Evolutionary conservation across 2,888 invertebrate species (phyloP).

Genomic region (Agriopis leucophaearia): DNA sequence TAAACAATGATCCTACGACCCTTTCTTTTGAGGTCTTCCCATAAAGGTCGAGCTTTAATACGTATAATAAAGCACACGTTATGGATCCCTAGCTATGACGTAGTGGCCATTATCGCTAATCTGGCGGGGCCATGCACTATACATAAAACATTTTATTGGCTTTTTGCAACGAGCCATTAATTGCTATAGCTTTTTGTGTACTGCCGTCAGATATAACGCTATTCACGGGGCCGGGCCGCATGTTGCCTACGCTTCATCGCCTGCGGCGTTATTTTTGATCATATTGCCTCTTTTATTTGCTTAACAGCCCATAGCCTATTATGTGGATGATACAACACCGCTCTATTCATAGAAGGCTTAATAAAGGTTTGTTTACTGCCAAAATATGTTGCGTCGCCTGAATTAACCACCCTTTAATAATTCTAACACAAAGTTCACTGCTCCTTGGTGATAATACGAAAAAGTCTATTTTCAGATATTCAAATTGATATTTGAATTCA

Average conservation of each 20-base stretch:
- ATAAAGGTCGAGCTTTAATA: constrained; percentile 37
- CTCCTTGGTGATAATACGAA: constrained; percentile 7
- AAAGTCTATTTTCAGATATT: constrained; percentile 3
- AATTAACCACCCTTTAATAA: constrained; percentile 24
- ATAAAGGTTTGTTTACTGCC: constrained; percentile 30
- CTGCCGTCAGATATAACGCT: constrained; percentile 48
- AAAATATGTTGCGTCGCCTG: constrained; percentile 24
- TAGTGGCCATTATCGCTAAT: constrained; percentile 58
- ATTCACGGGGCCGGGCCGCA: constrained; percentile 50
- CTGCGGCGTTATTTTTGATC: constrained; percentile 59
- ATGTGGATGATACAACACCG: constrained; percentile 45
- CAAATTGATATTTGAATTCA: constrained; percentile 1
- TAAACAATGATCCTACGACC: constrained; percentile 46
- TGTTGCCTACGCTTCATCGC: constrained; percentile 57
- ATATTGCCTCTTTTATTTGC: constrained; percentile 56
- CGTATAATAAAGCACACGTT: constrained; percentile 47
- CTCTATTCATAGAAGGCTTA: constrained; percentile 32
- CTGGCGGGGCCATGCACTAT: constrained; percentile 56
- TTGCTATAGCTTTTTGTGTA: constrained; percentile 51
- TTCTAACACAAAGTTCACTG: constrained; percentile 32
- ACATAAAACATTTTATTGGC: constrained; percentile 70
- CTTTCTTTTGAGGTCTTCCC: constrained; percentile 36
- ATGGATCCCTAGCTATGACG: constrained; percentile 38
- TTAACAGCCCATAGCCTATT: constrained; percentile 55
- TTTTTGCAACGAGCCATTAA: constrained; percentile 63